These are phyloP conservation scores for Semicossyphus pulcher DNA, from an alignment of 2,113 vertebrate genomes.

Conservation along the genomic window DNA sequence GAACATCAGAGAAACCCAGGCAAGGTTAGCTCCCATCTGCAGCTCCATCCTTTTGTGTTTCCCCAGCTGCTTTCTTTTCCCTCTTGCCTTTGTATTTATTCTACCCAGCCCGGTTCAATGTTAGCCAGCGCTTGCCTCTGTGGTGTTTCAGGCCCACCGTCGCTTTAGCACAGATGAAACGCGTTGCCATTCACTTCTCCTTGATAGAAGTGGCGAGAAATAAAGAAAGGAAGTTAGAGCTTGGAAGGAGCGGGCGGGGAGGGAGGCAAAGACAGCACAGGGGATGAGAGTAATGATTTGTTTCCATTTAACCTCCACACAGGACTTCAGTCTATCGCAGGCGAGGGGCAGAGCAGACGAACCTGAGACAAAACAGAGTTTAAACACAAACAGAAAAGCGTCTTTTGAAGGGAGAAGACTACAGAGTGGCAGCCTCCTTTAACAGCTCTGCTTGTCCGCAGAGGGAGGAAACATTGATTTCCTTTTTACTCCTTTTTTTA, in stretches of 20 bases:
- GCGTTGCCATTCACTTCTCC: constrained; percentile 65
- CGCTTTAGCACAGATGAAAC: constrained; percentile 76
- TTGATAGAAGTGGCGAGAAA: constrained; percentile 68
- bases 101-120: constrained; percentile 69
- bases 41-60: constrained; percentile 73
- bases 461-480: constrained; percentile 73
- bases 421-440: constrained; percentile 43
- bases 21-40: constrained; percentile 80
- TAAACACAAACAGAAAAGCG: constrained; percentile 52
- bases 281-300: constrained; percentile 58
- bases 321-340: constrained; percentile 60
- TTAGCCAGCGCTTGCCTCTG: constrained; percentile 66
- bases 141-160: constrained; percentile 66
- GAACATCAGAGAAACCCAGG: constrained; percentile 77
- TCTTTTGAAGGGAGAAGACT: constrained; percentile 58
- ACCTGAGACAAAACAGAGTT: constrained; percentile 42
- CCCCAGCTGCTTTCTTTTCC: constrained; percentile 75
- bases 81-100: constrained; percentile 75
- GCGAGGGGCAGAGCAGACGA: constrained; percentile 38
- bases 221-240: constrained; percentile 53
- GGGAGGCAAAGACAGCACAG: constrained; percentile 32
- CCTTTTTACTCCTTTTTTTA: constrained; percentile 52
- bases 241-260: constrained; percentile 24
- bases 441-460: constrained; percentile 45
- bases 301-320: constrained; percentile 70